phyloP scores from a whole-genome alignment of 2,888 invertebrate genomes.

The Cepaea hortensis region DNA sequence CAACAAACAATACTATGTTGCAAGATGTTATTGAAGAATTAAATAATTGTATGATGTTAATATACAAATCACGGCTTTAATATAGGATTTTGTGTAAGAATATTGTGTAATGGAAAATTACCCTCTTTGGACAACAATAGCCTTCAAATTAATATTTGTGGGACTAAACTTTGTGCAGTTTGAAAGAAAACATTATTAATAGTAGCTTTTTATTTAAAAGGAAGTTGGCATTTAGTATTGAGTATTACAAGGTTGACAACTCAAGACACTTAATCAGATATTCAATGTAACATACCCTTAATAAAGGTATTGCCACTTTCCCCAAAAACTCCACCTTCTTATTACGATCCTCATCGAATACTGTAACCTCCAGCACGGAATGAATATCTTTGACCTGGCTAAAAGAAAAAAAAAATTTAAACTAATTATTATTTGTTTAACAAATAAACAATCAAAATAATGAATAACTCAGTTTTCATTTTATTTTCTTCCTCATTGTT shows the following conservation, averaged over 20 bases:
- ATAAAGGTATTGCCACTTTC: conserved; percentile 90
- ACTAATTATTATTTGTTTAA: neutral
- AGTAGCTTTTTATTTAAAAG: too few species aligned
- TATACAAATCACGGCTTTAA: too few species aligned
- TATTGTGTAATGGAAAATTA: too few species aligned
- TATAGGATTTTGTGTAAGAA: too few species aligned
- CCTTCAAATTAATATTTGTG: too few species aligned
- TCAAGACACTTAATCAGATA: neutral
- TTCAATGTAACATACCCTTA: conserved; percentile 77
- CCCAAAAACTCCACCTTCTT: conserved; percentile 96
- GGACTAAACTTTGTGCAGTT: too few species aligned
- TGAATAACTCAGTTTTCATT: neutral
- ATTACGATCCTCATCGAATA: conserved; percentile 97
- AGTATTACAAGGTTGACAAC: neutral
- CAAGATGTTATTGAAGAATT: neutral
- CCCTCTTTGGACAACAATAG: too few species aligned
- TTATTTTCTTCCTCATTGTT: too few species aligned
- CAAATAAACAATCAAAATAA: neutral
- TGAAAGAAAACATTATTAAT: too few species aligned
- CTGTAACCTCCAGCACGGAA: conserved; percentile 93
- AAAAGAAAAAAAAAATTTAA: conserved; percentile 50
- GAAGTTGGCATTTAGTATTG: neutral
- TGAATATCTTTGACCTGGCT: conserved; percentile 88
- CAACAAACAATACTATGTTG: neutral
- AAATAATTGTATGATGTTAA: too few species aligned